Percentiles rank a stretch among this genome's conserved stretches.
phyloP scores from a whole-genome alignment of 2,113 vertebrate genomes.

The Todiramphus saurophagus region DNA sequence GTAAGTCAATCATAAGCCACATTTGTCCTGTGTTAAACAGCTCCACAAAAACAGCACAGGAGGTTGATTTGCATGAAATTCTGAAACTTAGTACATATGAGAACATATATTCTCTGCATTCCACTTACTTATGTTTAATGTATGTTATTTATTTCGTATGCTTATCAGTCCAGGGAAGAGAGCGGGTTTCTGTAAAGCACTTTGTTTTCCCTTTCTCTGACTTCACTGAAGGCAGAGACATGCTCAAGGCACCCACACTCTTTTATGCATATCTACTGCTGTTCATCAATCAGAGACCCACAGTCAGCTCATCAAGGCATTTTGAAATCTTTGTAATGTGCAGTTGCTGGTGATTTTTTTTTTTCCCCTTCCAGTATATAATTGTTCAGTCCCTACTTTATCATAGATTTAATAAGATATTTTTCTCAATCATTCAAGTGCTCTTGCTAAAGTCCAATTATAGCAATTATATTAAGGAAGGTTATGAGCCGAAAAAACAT shows the following conservation, averaged over 20 bases:
- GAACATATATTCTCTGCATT: not conserved
- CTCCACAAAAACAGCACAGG: not conserved
- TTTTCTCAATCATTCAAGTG: conserved; percentile 18
- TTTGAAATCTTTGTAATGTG: not conserved
- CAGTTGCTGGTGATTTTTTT: not conserved
- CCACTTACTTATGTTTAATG: not conserved
- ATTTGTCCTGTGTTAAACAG: not conserved
- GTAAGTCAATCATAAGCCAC: not conserved
- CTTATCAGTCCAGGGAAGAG: not conserved
- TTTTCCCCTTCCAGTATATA: not conserved
- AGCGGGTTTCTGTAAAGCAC: not conserved
- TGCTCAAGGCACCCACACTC: not conserved
- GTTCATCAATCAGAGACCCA: conserved; percentile 13
- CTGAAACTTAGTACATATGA: not conserved
- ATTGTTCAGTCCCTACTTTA: not conserved
- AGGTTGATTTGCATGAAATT: not conserved
- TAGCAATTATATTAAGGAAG: not conserved
- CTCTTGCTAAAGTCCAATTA: not conserved
- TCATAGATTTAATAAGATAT: not conserved
- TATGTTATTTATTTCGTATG: not conserved
- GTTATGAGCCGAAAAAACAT: conserved; percentile 14
- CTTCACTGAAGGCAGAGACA: not conserved
- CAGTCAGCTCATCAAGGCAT: conserved; percentile 7
- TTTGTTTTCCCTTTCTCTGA: conserved; percentile 12
- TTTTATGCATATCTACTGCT: not conserved